Percentiles rank a stretch among this genome's conserved stretches.
phyloP scores from a whole-genome alignment of 2,797 vertebrate species.

The Acomys russatus region DNA sequence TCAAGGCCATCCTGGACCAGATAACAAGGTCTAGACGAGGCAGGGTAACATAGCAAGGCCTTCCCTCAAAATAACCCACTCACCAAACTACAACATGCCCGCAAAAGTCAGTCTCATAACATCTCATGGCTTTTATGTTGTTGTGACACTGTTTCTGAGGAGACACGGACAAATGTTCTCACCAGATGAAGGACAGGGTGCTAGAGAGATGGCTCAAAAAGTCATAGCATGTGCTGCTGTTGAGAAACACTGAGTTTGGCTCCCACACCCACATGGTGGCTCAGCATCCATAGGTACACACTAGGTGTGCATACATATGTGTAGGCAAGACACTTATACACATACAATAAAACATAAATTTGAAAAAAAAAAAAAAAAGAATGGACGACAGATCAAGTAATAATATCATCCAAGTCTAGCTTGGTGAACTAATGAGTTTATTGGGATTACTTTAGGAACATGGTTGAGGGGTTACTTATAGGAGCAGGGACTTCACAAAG shows the following conservation, averaged over 20 bases:
- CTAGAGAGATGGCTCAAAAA: not conserved
- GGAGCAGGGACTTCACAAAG: not conserved
- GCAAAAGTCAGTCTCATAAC: too few relatives aligned
- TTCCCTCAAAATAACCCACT: not conserved
- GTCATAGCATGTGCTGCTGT: not conserved
- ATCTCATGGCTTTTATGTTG: not conserved
- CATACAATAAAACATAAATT: not conserved
- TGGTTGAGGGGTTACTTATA: not conserved
- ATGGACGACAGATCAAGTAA: not conserved
- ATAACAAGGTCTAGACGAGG: not conserved
- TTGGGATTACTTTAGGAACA: not conserved
- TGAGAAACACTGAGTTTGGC: not conserved
- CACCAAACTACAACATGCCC: not conserved
- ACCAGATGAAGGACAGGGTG: not conserved
- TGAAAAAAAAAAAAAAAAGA: not conserved
- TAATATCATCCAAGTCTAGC: not conserved
- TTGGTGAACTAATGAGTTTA: not conserved
- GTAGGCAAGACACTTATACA: not conserved
- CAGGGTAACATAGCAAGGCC: not conserved
- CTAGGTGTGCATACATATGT: not conserved
- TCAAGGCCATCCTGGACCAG: not conserved
- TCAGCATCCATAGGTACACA: not conserved
- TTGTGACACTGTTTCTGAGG: not conserved
- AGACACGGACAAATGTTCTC: not conserved
- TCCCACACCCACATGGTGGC: not conserved